Percentiles rank a stretch among this genome's conserved stretches.
Conservation (phyloP, 2,797 vertebrate genomes). For the Dendrocincla fuliginosa region DNA sequence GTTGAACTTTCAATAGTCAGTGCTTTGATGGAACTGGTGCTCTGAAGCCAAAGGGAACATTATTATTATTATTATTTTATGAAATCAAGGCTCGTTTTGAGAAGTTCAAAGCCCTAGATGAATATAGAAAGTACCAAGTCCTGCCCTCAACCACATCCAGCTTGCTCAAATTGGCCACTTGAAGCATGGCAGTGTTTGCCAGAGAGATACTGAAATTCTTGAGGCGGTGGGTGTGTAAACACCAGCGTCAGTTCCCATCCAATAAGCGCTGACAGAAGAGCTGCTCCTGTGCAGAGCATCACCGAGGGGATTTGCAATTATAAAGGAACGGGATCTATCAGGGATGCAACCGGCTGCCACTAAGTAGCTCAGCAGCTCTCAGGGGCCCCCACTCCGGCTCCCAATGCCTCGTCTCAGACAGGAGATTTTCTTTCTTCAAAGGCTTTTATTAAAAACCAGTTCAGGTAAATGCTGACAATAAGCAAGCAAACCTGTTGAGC, state of each 20-base stretch:
- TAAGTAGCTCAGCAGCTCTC: conserved; percentile 61
- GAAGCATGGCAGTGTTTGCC: neutral
- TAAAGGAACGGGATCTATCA: conserved; percentile 31
- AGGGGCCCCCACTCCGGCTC: conserved; percentile 10
- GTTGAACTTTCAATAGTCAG: conserved; percentile 30
- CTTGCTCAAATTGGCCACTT: neutral
- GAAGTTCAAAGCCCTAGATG: neutral
- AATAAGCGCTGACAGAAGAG: neutral
- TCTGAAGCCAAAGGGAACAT: conserved; percentile 15
- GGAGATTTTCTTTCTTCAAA: conserved; percentile 61
- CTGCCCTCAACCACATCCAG: neutral
- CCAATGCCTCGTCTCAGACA: neutral
- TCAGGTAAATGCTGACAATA: conserved; percentile 40
- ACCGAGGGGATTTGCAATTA: conserved; percentile 22
- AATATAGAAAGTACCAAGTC: neutral
- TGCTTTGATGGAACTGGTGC: conserved; percentile 29
- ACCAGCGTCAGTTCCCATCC: neutral
- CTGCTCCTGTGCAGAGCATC: conserved; percentile 24
- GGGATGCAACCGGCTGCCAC: conserved; percentile 47
- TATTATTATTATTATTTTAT: neutral
- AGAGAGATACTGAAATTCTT: neutral
- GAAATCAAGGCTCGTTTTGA: neutral
- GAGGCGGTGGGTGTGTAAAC: neutral
- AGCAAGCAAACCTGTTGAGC: conserved; percentile 46
- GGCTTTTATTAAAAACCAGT: conserved; percentile 59